phyloP scores from a whole-genome alignment of 2,888 invertebrate genomes.

The Lucinisca nassula region DNA sequence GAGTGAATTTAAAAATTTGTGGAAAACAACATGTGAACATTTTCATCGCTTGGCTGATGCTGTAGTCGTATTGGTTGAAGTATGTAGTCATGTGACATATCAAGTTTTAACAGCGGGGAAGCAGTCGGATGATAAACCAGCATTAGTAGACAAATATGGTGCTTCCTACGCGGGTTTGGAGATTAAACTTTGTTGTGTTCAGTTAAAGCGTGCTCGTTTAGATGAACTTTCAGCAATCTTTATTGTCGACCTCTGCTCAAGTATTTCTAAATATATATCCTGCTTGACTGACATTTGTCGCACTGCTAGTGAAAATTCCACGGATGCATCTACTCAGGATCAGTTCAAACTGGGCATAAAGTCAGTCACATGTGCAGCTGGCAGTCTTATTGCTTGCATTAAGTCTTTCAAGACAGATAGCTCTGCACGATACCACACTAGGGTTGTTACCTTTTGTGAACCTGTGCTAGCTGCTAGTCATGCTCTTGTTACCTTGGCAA shows the following conservation, averaged over 20 bases:
- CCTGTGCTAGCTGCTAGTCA: slow-evolving; percentile 84
- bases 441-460: slow-evolving; percentile 85
- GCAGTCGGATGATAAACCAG: slow-evolving; percentile 55
- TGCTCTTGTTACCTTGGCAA: slow-evolving; percentile 85
- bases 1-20: slow-evolving; percentile 67
- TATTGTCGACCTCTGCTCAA: slow-evolving; percentile 83
- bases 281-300: slow-evolving; percentile 84
- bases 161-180: slow-evolving; percentile 84
- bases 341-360: slow-evolving; percentile 86
- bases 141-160: slow-evolving; percentile 84
- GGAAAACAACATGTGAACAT: slow-evolving; percentile 78
- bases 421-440: slow-evolving; percentile 74
- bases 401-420: slow-evolving; percentile 83
- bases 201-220: slow-evolving; percentile 78
- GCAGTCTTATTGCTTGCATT: slow-evolving; percentile 84
- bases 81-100: slow-evolving; percentile 85
- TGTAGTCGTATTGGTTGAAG: slow-evolving; percentile 83
- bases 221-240: slow-evolving; percentile 82
- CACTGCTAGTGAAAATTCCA: slow-evolving; percentile 78
- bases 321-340: slow-evolving; percentile 78
- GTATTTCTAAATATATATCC: slow-evolving; percentile 82
- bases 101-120: slow-evolving; percentile 77
- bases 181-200: slow-evolving; percentile 83
- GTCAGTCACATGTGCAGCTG: slow-evolving; percentile 84
- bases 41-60: slow-evolving; percentile 82